A percentile compares a stretch with the other conserved stretches of the same genome.
Evolutionary conservation across 2,888 invertebrate species (phyloP).

Genomic region (Chrysomela aeneicollis): DNA sequence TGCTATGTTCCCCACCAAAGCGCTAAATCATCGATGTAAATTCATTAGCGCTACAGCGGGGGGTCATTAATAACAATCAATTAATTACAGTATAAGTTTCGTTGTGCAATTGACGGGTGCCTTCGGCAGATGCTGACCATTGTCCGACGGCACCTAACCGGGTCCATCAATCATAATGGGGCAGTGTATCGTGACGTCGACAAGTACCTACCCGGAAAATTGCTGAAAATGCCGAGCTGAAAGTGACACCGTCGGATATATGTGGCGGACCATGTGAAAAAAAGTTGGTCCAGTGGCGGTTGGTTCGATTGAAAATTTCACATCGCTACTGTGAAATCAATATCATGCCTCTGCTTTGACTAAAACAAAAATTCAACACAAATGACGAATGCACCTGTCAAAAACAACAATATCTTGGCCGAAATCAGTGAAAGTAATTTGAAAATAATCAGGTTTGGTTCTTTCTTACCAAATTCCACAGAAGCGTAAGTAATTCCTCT

Average conservation of each 20-base stretch:
- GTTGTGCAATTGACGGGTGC: constrained; percentile 44
- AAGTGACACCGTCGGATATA: constrained; percentile 32
- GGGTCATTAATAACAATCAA: constrained; percentile 36
- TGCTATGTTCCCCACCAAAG: neutral
- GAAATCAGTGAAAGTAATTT: too few relatives aligned
- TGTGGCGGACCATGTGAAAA: neutral
- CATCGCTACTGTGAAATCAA: too few relatives aligned
- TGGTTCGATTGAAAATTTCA: too few relatives aligned
- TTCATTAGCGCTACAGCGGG: constrained; percentile 6
- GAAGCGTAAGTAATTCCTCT: too few relatives aligned
- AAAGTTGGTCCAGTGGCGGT: neutral
- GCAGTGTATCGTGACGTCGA: constrained; percentile 33
- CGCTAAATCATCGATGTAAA: constrained; percentile 16
- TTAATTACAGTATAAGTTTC: constrained; percentile 39
- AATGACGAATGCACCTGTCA: too few relatives aligned
- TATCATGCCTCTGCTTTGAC: too few relatives aligned
- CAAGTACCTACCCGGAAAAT: constrained; percentile 25
- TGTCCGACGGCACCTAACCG: constrained; percentile 25
- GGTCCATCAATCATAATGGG: constrained; percentile 42
- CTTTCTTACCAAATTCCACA: too few relatives aligned
- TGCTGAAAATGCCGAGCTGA: constrained; percentile 21
- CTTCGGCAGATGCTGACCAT: constrained; percentile 40
- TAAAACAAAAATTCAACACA: too few relatives aligned
- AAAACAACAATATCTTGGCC: too few relatives aligned
- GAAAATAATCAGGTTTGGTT: too few relatives aligned